A percentile compares a stretch with the other conserved stretches of the same genome.
Conservation (phyloP, 2,888 invertebrate species). For the Xestia rhomboidea region DNA sequence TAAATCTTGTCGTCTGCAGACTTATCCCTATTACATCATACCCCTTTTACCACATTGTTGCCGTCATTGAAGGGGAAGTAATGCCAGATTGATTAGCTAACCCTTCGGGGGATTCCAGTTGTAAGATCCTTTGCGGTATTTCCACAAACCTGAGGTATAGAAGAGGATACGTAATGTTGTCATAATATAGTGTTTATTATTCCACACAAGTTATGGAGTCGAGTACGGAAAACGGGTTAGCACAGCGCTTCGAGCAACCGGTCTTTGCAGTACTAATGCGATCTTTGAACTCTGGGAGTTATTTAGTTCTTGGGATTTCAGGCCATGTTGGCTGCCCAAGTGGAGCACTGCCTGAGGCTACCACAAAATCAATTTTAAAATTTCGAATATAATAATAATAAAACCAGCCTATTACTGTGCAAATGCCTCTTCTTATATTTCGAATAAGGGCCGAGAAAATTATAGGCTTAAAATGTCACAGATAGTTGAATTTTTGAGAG, state of each 20-base stretch:
- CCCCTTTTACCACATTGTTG: conserved; percentile 13
- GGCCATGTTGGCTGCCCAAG: neutral
- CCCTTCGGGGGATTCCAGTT: conserved; percentile 16
- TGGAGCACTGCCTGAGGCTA: neutral
- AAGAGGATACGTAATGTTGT: conserved; percentile 11
- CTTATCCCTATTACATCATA: conserved; percentile 9
- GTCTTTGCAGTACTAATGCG: conserved; percentile 52
- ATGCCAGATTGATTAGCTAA: conserved; percentile 7
- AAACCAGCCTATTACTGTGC: no score
- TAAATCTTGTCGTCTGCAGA: neutral
- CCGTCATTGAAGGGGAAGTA: neutral
- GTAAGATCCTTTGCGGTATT: neutral
- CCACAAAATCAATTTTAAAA: neutral
- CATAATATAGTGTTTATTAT: conserved; percentile 35
- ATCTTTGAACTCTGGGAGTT: conserved; percentile 55
- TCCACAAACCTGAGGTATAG: neutral
- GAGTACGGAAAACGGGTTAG: conserved; percentile 53
- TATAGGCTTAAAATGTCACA: neutral
- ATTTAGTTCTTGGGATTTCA: conserved; percentile 32
- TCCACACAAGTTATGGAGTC: conserved; percentile 40
- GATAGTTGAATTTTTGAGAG: neutral
- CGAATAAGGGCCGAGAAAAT: no score
- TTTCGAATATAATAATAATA: neutral
- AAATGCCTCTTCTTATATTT: no score
- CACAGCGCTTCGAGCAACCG: conserved; percentile 52